A percentile compares a stretch with the other conserved stretches of the same genome.
These are phyloP conservation scores for Heliopora coerulea DNA, from an alignment of 92 coral and sea anemone genomes.

Conservation along the genomic window DNA sequence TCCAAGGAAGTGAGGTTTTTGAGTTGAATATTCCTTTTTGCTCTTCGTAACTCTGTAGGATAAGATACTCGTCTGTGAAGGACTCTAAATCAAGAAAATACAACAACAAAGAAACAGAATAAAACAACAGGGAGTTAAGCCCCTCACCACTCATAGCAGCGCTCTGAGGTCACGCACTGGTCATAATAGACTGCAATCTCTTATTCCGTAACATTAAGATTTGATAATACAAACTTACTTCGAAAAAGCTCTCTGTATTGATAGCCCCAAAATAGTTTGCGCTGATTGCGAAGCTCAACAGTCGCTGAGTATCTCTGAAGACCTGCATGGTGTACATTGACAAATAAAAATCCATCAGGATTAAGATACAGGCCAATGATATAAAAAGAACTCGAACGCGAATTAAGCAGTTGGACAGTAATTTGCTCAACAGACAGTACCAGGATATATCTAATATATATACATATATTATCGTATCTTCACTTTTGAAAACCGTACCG, in stretches of 20 bases:
- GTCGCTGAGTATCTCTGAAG: constrained; percentile 92
- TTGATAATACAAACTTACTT: too few relatives aligned
- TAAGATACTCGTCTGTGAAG: constrained; percentile 38
- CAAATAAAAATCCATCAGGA: too few relatives aligned
- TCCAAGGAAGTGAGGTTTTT: constrained; percentile 80
- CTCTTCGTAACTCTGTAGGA: constrained; percentile 63
- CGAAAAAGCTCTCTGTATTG: constrained; percentile 85
- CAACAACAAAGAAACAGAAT: not conserved
- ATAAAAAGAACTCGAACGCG: too few relatives aligned
- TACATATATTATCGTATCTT: too few relatives aligned
- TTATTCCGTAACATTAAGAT: too few relatives aligned
- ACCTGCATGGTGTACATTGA: constrained; percentile 53
- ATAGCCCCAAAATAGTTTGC: constrained; percentile 73
- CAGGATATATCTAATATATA: too few relatives aligned
- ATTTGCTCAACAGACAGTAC: too few relatives aligned
- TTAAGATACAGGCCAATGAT: not conserved
- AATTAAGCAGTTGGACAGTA: too few relatives aligned
- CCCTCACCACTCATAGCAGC: too few relatives aligned
- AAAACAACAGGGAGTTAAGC: too few relatives aligned
- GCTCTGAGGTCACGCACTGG: too few relatives aligned
- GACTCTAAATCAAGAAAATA: constrained; percentile 44
- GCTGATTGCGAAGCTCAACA: constrained; percentile 77
- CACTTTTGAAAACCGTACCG: constrained; percentile 61
- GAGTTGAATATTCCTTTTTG: constrained; percentile 71
- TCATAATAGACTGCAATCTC: too few relatives aligned